Evolutionary conservation across 2,797 vertebrate genomes (phyloP).

Genomic region (Melanotaenia maccullochi): DNA sequence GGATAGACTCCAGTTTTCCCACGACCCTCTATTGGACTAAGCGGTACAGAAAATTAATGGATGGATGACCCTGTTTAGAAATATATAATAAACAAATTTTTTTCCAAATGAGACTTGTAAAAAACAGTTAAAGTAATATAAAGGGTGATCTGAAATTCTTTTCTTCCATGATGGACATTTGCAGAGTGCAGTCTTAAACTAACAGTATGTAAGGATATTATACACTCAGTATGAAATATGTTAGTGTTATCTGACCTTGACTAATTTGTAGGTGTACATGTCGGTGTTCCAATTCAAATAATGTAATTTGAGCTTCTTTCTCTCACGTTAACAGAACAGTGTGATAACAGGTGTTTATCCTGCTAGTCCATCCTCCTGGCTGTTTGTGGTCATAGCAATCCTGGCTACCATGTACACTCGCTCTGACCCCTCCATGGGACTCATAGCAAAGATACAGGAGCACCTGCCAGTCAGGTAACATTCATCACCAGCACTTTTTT

Average conservation of each 20-base stretch:
- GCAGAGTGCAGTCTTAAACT: background rate
- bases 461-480: slow-evolving; percentile 89
- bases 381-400: slow-evolving; percentile 92
- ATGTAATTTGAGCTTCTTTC: slow-evolving; percentile 3
- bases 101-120: background rate
- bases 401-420: slow-evolving; percentile 91
- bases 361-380: slow-evolving; percentile 91
- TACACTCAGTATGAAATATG: background rate
- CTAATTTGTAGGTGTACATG: background rate
- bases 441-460: slow-evolving; percentile 93
- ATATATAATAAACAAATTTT: background rate
- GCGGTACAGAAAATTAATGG: no score
- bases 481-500: background rate
- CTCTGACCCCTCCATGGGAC: slow-evolving; percentile 92
- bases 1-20: no score
- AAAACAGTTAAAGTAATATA: background rate
- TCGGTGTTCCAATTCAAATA: background rate
- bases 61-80: background rate
- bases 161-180: background rate
- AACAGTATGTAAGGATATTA: background rate
- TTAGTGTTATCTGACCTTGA: background rate
- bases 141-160: background rate
- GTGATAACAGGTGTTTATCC: slow-evolving; percentile 90
- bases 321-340: slow-evolving; percentile 82
- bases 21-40: no score